Evolutionary conservation across 2,888 invertebrate genomes (phyloP).

Genomic region (Stenodema calcarata): DNA sequence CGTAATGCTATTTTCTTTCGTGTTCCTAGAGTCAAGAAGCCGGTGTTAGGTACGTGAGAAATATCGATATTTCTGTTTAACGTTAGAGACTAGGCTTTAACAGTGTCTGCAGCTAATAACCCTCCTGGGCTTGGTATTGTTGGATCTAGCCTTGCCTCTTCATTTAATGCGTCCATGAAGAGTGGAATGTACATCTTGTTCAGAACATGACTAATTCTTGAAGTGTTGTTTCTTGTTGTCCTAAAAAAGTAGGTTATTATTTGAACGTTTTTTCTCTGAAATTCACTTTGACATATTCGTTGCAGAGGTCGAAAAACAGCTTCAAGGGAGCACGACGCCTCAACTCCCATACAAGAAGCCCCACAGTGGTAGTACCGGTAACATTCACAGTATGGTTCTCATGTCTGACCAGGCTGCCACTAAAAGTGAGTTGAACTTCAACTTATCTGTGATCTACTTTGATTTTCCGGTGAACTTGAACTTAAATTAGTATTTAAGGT

Average conservation of each 20-base stretch:
- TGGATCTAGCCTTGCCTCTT: not conserved
- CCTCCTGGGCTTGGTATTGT: not conserved
- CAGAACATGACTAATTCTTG: not conserved
- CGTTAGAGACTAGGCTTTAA: not conserved
- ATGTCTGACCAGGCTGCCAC: conserved; percentile 61
- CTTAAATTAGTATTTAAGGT: no score
- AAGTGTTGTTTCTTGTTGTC: not conserved
- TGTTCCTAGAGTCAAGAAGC: conserved; percentile 39
- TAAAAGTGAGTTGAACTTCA: conserved; percentile 10
- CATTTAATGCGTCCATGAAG: conserved; percentile 12
- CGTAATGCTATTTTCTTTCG: not conserved
- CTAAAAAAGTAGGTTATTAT: not conserved
- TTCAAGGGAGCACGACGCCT: conserved; percentile 71
- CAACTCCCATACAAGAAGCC: conserved; percentile 68
- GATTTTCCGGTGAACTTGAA: no score
- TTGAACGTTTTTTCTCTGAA: not conserved
- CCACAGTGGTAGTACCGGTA: conserved; percentile 70
- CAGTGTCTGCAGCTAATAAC: conserved; percentile 16
- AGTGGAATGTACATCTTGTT: not conserved
- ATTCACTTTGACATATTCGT: conserved; percentile 54
- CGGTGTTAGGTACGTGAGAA: conserved; percentile 39
- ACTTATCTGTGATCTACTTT: no score
- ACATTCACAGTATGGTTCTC: conserved; percentile 66
- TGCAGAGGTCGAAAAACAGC: conserved; percentile 92
- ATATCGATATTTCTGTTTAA: not conserved